These are phyloP conservation scores for Iselma pallidipennis DNA, from an alignment of 2,888 invertebrate species.

Conservation along the genomic window DNA sequence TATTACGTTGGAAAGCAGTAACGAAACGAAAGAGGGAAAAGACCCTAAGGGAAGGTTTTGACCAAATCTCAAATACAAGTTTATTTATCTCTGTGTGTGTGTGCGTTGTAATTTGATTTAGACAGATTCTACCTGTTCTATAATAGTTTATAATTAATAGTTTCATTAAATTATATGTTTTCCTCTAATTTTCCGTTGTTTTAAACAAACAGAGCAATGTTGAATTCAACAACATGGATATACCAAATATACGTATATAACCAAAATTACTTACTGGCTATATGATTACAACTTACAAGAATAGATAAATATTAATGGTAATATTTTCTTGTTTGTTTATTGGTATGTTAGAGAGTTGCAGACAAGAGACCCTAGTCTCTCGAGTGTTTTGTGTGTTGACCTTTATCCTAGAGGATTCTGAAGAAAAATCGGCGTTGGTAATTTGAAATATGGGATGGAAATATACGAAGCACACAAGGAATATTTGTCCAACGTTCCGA, in stretches of 20 bases:
- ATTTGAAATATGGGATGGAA: slow-evolving; percentile 35
- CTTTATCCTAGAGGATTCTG: slow-evolving; percentile 24
- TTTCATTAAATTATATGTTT: neutral
- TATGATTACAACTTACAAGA: too few species aligned
- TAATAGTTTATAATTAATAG: slow-evolving; percentile 8
- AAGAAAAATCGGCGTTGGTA: slow-evolving; percentile 31
- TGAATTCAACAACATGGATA: too few species aligned
- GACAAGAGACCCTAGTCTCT: slow-evolving; percentile 4
- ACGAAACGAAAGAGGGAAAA: slow-evolving; percentile 9
- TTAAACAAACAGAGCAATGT: too few species aligned
- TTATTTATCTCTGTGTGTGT: too few species aligned
- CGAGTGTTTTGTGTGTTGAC: slow-evolving; percentile 25
- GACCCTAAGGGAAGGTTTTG: slow-evolving; percentile 13
- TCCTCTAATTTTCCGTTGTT: too few species aligned
- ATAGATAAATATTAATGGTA: too few species aligned
- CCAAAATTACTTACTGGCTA: too few species aligned
- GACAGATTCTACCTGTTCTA: slow-evolving; percentile 7
- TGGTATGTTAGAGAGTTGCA: neutral
- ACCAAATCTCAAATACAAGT: slow-evolving; percentile 27
- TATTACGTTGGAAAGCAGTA: slow-evolving; percentile 5
- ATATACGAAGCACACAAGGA: slow-evolving; percentile 21
- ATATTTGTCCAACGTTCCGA: slow-evolving; percentile 32
- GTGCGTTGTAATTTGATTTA: slow-evolving; percentile 9
- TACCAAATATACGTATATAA: too few species aligned
- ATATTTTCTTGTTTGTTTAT: neutral